Conservation (phyloP, 2,113 vertebrate genomes). For the Dasypus novemcinctus region DNA sequence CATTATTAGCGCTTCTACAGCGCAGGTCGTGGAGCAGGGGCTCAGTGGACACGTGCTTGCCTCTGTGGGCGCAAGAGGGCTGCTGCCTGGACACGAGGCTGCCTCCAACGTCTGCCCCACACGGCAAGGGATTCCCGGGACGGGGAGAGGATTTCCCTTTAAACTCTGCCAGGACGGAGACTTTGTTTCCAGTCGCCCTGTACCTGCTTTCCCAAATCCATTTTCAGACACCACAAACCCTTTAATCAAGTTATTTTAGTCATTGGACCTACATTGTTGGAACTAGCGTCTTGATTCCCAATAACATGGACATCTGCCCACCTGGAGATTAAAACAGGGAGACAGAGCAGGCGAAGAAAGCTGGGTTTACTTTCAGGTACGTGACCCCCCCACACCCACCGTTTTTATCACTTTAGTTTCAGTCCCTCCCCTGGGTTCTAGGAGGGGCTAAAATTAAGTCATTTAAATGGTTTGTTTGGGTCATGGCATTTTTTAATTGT, state of each 20-base stretch:
- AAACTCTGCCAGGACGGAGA: not conserved
- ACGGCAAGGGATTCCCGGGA: not conserved
- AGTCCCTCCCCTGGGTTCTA: not conserved
- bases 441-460: not conserved
- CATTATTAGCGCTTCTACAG: not conserved
- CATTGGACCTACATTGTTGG: not conserved
- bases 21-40: not conserved
- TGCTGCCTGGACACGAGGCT: no score
- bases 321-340: no score
- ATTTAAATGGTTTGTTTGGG: not conserved
- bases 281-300: not conserved
- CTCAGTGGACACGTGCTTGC: not conserved
- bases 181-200: no score
- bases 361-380: not conserved
- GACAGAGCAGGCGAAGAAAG: no score
- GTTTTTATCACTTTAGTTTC: not conserved
- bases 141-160: not conserved
- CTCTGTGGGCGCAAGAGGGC: not conserved
- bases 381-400: no score
- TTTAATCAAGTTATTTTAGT: not conserved
- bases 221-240: not conserved
- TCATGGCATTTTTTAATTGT: no score
- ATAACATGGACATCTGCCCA: accelerated
- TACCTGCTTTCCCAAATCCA: not conserved
- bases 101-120: no score